Conservation (phyloP, 2,888 invertebrate genomes). For the Netelia virgata region DNA sequence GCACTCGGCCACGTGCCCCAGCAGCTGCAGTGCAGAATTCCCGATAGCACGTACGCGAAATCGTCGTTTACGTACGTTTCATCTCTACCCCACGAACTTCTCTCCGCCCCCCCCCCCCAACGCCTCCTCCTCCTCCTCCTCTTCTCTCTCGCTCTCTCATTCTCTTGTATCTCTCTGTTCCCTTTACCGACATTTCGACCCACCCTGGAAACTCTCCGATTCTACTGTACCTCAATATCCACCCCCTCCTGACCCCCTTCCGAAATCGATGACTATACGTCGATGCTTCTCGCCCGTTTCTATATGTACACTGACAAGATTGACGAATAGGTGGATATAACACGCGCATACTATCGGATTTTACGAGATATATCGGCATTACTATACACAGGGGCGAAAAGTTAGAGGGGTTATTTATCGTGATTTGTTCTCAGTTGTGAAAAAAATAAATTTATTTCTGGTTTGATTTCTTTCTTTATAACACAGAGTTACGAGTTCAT, state of each 20-base stretch:
- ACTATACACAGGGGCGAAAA: not conserved
- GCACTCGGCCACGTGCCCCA: constrained; percentile 73
- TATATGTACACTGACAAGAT: constrained; percentile 40
- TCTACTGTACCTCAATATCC: constrained; percentile 32
- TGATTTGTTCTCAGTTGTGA: not conserved
- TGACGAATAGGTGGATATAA: constrained; percentile 52
- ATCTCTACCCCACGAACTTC: constrained; percentile 35
- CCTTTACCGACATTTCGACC: constrained; percentile 42
- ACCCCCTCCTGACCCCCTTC: constrained; percentile 3
- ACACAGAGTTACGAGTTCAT: too few relatives aligned
- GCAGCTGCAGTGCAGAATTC: constrained; percentile 82
- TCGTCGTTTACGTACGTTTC: constrained; percentile 75
- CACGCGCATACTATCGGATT: constrained; percentile 20
- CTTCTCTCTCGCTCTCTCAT: constrained; percentile 38
- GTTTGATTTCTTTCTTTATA: constrained; percentile 20
- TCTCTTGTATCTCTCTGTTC: constrained; percentile 18
- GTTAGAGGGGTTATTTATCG: not conserved
- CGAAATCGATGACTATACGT: constrained; percentile 33
- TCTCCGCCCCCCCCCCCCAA: constrained; percentile 39
- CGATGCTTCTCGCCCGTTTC: constrained; percentile 41
- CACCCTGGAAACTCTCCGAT: constrained; percentile 19
- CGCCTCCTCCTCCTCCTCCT: constrained; percentile 12
- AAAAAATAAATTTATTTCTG: constrained; percentile 20
- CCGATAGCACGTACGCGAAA: constrained; percentile 77
- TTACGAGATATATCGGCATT: constrained; percentile 9